Conservation (phyloP, 2,888 invertebrate species). For the Calliopum simillimum region DNA sequence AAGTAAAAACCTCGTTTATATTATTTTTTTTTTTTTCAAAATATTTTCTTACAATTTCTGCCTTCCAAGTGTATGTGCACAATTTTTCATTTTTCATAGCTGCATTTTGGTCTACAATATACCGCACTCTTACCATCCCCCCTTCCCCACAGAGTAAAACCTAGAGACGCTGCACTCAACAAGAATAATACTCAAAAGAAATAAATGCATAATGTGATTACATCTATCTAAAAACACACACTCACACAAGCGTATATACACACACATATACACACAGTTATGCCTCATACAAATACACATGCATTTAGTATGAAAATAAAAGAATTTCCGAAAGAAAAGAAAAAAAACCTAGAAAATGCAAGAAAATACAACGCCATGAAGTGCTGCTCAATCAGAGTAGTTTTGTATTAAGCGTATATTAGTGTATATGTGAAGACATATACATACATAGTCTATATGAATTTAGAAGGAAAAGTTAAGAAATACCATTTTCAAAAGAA, state of each 20-base stretch:
- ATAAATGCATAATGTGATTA: constrained; percentile 37
- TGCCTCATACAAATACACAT: constrained; percentile 32
- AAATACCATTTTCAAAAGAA: constrained; percentile 31
- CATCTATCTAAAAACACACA: constrained; percentile 22
- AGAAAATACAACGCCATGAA: constrained; percentile 47
- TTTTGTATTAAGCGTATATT: too few species aligned
- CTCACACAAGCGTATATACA: neutral
- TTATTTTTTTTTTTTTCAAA: too few species aligned
- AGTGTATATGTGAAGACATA: too few species aligned
- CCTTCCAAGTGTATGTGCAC: too few species aligned
- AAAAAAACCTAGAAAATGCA: constrained; percentile 49
- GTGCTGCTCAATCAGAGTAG: constrained; percentile 24
- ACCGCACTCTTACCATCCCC: too few species aligned
- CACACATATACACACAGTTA: constrained; percentile 12
- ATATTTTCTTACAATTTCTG: too few species aligned
- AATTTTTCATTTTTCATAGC: too few species aligned
- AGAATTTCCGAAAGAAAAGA: too few species aligned
- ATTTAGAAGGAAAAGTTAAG: neutral
- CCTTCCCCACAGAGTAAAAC: too few species aligned
- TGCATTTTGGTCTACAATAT: too few species aligned
- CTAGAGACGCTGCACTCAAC: constrained; percentile 15
- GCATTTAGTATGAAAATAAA: neutral
- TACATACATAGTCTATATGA: too few species aligned
- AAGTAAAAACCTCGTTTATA: too few species aligned
- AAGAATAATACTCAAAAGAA: constrained; percentile 26